Conservation (phyloP, 2,797 vertebrate genomes). For the Sarcoramphus papa region DNA sequence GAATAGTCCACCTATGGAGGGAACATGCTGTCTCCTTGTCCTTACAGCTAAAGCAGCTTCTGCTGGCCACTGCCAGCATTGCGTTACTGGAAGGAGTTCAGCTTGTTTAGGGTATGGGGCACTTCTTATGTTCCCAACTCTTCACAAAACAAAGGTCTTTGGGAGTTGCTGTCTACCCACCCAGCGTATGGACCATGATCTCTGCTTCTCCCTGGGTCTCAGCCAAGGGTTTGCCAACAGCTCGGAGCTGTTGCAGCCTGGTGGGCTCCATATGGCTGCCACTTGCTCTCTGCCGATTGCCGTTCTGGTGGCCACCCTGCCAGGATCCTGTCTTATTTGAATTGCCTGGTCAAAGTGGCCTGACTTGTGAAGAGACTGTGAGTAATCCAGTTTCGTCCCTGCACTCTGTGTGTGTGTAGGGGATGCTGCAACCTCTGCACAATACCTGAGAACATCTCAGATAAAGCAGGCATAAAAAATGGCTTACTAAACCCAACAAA, state of each 20-base stretch:
- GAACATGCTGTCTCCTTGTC: not conserved
- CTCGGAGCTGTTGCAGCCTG: not conserved
- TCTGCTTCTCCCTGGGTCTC: not conserved
- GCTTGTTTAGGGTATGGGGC: not conserved
- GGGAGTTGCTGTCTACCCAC: not conserved
- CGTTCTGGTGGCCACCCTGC: not conserved
- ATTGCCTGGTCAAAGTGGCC: not conserved
- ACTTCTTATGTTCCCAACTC: not conserved
- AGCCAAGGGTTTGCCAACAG: not conserved
- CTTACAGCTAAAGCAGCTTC: not conserved
- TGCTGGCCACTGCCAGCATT: not conserved
- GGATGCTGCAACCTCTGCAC: not conserved
- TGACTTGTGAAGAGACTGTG: not conserved
- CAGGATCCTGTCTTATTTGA: not conserved
- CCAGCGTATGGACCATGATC: not conserved
- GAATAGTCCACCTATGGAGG: not conserved
- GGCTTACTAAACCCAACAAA: not conserved
- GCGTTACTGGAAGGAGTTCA: not conserved
- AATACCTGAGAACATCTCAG: not conserved
- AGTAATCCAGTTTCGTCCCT: not conserved
- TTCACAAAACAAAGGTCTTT: not conserved
- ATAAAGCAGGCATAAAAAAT: not conserved
- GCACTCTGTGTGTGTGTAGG: not conserved
- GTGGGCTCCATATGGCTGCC: not conserved
- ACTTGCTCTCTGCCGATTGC: not conserved